Evolutionary conservation across 1,140 invertebrate species (phyloP), one percentile per base, ranked within the genome.

Genomic region (Ladona fulva): DNA sequence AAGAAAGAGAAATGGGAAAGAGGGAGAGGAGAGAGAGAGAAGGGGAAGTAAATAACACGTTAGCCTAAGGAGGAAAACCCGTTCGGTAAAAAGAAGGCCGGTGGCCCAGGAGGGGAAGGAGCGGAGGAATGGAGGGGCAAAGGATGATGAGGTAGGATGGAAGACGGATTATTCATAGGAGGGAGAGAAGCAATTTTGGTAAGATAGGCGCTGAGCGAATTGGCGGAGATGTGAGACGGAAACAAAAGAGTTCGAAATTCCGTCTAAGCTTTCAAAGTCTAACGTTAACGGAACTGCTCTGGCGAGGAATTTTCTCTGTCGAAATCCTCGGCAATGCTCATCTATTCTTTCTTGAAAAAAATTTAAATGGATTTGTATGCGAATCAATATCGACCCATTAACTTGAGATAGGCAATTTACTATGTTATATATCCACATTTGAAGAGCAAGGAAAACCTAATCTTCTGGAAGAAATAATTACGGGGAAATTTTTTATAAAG

Each of bases 111-210:
- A 66, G n/a, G 14, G 52, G 52, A 66, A 12, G 44, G 19, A 52
- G 44, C 10, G 10, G 19, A 11, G 44, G 44, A 19, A 52, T 52
- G 44, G 44, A 52, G 19, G 44, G 44, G 10, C 44, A 19, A 19
- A 11, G 52, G 52, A 16, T 16, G 52, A 66, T 22, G 52, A 22
- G n/a, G 52, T 19, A 66, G 52, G 52, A 52, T 52, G 44, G 44
- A 66, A 66, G 52, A 66, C 52, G 52, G 52, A 66, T 66, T 66
- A 66, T 66, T 66, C 52, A 66, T 66, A 22, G 52, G 52, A 66
- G n/a, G 52, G 52, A 66, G n/a, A 66, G 52, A 66, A 66, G 52
- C 52, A 66, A 66, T 66, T 66, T 66, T 66, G 14, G 52, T 16
- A 3, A 66, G 52, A 22, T 66, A 66, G 52, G 52, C 52, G 52